A percentile compares a stretch with the other conserved stretches of the same genome.
Evolutionary conservation across 2,113 vertebrate genomes (phyloP).

Genomic region (Spea multiplicata): DNA sequence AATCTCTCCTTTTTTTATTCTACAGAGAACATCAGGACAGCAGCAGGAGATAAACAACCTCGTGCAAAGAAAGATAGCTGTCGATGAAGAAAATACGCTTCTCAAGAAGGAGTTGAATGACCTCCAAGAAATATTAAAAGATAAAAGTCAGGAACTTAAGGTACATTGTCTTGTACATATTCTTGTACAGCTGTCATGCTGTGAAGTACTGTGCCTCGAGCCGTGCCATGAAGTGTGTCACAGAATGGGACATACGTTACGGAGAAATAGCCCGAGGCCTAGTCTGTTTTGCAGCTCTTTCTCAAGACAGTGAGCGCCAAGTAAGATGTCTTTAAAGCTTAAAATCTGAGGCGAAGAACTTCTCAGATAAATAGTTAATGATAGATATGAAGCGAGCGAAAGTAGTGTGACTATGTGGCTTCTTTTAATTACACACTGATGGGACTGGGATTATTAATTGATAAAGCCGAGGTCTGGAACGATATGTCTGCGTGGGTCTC

Average conservation of each 20-base stretch:
- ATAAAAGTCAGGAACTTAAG: constrained; percentile 83
- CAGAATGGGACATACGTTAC: constrained; percentile 72
- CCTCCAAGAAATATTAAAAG: constrained; percentile 77
- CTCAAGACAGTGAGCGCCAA: constrained; percentile 58
- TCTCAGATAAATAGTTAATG: constrained; percentile 97
- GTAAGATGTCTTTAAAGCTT: constrained; percentile 71
- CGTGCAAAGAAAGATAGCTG: constrained; percentile 64
- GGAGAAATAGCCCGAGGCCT: constrained; percentile 77
- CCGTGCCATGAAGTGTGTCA: constrained; percentile 68
- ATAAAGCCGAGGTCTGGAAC: constrained; percentile 90
- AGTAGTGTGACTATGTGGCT: constrained; percentile 89
- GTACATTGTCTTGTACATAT: constrained; percentile 73
- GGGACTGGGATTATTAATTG: constrained; percentile 98
- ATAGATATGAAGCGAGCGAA: constrained; percentile 80
- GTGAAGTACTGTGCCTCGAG: constrained; percentile 67
- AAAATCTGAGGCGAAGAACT: constrained; percentile 82
- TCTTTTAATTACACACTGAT: constrained; percentile 96
- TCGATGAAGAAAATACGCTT: constrained; percentile 70
- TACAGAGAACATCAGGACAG: constrained; percentile 70
- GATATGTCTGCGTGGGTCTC: constrained; percentile 87
- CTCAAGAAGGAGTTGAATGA: constrained; percentile 79
- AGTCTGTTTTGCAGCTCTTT: constrained; percentile 67
- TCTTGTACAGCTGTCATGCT: constrained; percentile 57
- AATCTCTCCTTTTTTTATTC: constrained; percentile 27
- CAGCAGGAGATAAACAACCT: constrained; percentile 79